A percentile compares a stretch with the other conserved stretches of the same genome.
phyloP scores from a whole-genome alignment of 2,797 vertebrate genomes.

The Prionace glauca region DNA sequence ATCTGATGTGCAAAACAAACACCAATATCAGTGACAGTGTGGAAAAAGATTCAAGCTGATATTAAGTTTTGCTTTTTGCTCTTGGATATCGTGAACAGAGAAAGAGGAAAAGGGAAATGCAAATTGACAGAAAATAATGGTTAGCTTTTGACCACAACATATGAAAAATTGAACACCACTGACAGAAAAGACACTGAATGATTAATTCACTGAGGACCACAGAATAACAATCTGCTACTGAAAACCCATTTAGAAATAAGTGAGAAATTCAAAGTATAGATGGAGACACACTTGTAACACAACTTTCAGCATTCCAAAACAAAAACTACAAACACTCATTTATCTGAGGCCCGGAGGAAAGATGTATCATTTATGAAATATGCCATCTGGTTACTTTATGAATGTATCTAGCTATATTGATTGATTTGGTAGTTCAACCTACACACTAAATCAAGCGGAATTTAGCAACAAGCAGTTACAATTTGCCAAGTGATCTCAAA shows the following conservation, averaged over 20 bases:
- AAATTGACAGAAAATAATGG: neutral
- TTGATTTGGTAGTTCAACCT: neutral
- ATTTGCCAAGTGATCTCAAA: neutral
- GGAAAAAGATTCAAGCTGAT: neutral
- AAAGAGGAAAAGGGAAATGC: neutral
- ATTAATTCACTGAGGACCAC: neutral
- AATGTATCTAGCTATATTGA: neutral
- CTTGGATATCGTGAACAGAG: neutral
- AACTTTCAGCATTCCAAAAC: neutral
- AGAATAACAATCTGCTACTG: neutral
- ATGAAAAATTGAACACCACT: neutral
- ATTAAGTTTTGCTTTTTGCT: neutral
- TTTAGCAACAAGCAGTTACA: neutral
- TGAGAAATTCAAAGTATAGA: neutral
- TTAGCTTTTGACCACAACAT: neutral
- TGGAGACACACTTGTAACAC: neutral
- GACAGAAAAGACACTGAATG: neutral
- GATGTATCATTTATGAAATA: neutral
- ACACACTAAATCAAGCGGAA: neutral
- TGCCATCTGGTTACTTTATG: neutral
- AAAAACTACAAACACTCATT: neutral
- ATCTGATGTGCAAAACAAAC: too few species aligned
- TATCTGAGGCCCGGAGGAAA: neutral
- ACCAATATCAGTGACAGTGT: neutral
- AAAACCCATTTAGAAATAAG: neutral